A percentile compares a stretch with the other conserved stretches of the same genome.
These are phyloP conservation scores for Plodia interpunctella DNA, from an alignment of 1,140 invertebrate genomes.

Conservation along the genomic window DNA sequence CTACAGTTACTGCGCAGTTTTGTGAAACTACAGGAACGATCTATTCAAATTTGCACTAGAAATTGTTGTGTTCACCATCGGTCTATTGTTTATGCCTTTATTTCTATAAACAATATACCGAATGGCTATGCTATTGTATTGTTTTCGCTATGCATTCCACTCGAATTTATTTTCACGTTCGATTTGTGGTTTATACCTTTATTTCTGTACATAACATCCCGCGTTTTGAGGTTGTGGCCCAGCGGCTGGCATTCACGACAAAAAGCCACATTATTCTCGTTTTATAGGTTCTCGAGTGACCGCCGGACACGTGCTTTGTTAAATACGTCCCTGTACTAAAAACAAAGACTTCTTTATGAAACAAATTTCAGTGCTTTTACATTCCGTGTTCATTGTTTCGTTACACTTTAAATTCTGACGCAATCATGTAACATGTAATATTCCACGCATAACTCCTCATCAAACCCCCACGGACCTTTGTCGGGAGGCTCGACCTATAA, in stretches of 20 bases:
- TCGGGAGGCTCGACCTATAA: constrained; percentile 27
- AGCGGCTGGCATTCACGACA: constrained; percentile 42
- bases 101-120: too few species aligned
- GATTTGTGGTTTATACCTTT: not conserved
- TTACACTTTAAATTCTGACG: constrained; percentile 7
- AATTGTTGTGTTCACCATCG: too few species aligned
- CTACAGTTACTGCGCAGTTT: too few species aligned
- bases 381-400: constrained; percentile 1
- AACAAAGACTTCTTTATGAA: constrained; percentile 15
- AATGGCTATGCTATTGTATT: too few species aligned
- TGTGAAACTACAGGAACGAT: too few species aligned
- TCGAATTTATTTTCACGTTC: too few species aligned
- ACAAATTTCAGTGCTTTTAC: not conserved
- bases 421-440: constrained; percentile 10
- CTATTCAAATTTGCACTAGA: too few species aligned
- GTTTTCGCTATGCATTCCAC: too few species aligned
- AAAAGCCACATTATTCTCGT: constrained; percentile 49
- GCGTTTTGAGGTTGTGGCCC: not conserved
- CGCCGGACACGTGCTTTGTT: constrained; percentile 25
- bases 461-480: constrained; percentile 23
- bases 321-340: constrained; percentile 13
- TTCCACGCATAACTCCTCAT: constrained; percentile 18
- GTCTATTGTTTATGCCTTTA: too few species aligned
- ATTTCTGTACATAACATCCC: not conserved
- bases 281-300: constrained; percentile 48